These are phyloP conservation scores for Enteromius treurensis DNA, from an alignment of 2,797 vertebrate species.

Conservation along the genomic window DNA sequence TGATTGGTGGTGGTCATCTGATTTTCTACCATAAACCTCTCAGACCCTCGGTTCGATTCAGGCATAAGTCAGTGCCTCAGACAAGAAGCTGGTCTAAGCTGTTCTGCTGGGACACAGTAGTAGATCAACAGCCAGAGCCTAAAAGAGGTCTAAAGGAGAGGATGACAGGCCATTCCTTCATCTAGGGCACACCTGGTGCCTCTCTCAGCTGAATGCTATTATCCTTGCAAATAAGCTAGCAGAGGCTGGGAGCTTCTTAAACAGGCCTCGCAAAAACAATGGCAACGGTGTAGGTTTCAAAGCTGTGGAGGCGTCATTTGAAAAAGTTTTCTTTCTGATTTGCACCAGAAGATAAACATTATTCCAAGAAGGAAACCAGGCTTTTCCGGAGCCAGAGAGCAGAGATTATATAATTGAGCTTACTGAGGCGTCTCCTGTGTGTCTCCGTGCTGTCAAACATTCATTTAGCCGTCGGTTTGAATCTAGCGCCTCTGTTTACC, in stretches of 20 bases:
- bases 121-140: slow-evolving; percentile 9
- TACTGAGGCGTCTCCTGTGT: neutral
- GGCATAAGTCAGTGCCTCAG: slow-evolving; percentile 20
- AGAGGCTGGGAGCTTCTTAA: neutral
- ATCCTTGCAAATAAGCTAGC: slow-evolving; percentile 17
- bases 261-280: neutral
- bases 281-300: neutral
- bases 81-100: slow-evolving; percentile 2
- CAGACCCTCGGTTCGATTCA: neutral
- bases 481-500: slow-evolving; percentile 16
- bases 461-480: slow-evolving; percentile 28
- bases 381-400: neutral
- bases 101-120: neutral
- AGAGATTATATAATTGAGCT: slow-evolving; percentile 30
- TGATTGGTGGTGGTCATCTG: neutral
- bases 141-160: slow-evolving; percentile 16
- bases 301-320: neutral
- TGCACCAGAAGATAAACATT: slow-evolving; percentile 22
- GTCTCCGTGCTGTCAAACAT: slow-evolving; percentile 34
- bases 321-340: neutral
- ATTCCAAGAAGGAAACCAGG: slow-evolving; percentile 2
- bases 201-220: neutral
- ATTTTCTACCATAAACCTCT: slow-evolving; percentile 22
- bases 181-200: slow-evolving; percentile 28
- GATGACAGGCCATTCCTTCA: neutral